Percentiles rank a stretch among this genome's conserved stretches.
These are phyloP conservation scores for Lithophane socia DNA, from an alignment of 2,888 invertebrate species.

Conservation along the genomic window DNA sequence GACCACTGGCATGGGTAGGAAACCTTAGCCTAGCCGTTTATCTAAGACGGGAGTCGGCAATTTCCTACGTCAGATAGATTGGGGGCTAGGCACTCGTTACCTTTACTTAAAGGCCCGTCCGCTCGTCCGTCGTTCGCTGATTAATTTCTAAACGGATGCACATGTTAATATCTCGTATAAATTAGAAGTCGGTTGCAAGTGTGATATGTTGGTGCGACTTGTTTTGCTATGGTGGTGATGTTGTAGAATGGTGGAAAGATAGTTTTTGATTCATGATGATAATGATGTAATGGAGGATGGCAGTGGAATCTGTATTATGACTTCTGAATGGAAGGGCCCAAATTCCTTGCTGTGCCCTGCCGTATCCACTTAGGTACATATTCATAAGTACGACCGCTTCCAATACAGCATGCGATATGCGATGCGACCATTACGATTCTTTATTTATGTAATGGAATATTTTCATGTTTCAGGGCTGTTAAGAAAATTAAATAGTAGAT, in stretches of 20 bases:
- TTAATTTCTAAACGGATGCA: slow-evolving; percentile 81
- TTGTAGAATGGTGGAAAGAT: slow-evolving; percentile 26
- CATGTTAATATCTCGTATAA: slow-evolving; percentile 73
- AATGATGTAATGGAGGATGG: slow-evolving; percentile 11
- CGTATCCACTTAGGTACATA: neutral
- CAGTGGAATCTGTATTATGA: slow-evolving; percentile 11
- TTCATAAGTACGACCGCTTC: neutral
- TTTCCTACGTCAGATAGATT: slow-evolving; percentile 88
- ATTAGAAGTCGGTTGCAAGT: slow-evolving; percentile 67
- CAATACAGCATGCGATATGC: neutral
- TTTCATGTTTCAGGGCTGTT: neutral
- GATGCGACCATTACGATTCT: neutral
- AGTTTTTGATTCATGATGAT: slow-evolving; percentile 21
- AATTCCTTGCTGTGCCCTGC: neutral
- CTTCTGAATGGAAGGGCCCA: neutral
- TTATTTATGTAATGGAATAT: no score
- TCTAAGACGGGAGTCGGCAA: slow-evolving; percentile 87
- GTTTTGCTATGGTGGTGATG: slow-evolving; percentile 15
- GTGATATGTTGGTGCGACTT: slow-evolving; percentile 36
- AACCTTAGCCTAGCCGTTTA: slow-evolving; percentile 78
- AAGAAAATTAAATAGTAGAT: neutral
- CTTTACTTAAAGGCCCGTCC: slow-evolving; percentile 74
- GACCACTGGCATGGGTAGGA: slow-evolving; percentile 60
- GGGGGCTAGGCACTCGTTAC: slow-evolving; percentile 79
- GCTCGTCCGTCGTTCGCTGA: slow-evolving; percentile 74